Percentiles rank a stretch among this genome's conserved stretches.
Evolutionary conservation across 2,797 vertebrate species (phyloP).

Genomic region (Calcarius lapponicus): DNA sequence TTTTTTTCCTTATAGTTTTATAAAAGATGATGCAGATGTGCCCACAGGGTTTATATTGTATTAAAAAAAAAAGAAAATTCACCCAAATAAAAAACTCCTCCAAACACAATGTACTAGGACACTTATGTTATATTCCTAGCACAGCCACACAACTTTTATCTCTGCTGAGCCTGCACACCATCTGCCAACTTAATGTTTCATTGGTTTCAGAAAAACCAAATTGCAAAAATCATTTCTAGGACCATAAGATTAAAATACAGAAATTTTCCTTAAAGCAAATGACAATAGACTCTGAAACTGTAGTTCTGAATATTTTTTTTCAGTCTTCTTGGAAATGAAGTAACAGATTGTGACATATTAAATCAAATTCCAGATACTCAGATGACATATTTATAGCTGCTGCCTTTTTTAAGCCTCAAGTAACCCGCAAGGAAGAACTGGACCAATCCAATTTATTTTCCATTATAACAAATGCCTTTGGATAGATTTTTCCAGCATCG

Average conservation of each 20-base stretch:
- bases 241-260: slow-evolving; percentile 21
- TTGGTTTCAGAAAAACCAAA: slow-evolving; percentile 33
- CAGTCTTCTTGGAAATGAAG: neutral
- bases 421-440: neutral
- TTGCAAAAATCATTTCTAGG: slow-evolving; percentile 33
- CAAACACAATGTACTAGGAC: neutral
- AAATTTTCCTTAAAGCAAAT: slow-evolving; percentile 33
- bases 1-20: neutral
- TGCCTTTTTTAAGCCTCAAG: slow-evolving; percentile 3
- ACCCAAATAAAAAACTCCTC: neutral
- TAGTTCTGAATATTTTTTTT: neutral
- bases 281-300: neutral
- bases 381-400: slow-evolving; percentile 32
- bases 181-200: slow-evolving; percentile 64
- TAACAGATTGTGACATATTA: slow-evolving; percentile 42
- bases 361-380: slow-evolving; percentile 38
- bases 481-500: neutral
- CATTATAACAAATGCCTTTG: neutral
- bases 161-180: slow-evolving; percentile 45
- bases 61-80: neutral
- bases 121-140: slow-evolving; percentile 41
- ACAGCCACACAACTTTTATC: slow-evolving; percentile 38
- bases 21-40: slow-evolving; percentile 7
- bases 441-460: neutral
- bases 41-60: neutral